A percentile compares a stretch with the other conserved stretches of the same genome.
phyloP scores from a whole-genome alignment of 2,113 vertebrate species.

The Eupsittula cactorum region DNA sequence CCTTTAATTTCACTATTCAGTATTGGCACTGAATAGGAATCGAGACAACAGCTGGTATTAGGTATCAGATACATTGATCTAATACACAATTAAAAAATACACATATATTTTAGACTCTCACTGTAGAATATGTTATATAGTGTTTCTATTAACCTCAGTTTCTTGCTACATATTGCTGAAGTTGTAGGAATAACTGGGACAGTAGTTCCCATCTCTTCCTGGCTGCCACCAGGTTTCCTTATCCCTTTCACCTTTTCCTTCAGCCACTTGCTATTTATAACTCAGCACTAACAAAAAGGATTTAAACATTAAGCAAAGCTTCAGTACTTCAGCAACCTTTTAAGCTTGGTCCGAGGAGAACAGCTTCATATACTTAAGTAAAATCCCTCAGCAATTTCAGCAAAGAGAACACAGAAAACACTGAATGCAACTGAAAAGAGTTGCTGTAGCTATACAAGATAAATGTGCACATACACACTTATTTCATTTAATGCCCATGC shows the following conservation, averaged over 20 bases:
- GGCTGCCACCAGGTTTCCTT: not conserved
- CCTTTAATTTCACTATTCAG: not conserved
- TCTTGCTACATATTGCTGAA: not conserved
- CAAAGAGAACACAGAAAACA: not conserved
- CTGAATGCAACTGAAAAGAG: not conserved
- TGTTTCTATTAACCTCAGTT: not conserved
- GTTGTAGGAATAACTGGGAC: not conserved
- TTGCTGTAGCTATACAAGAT: not conserved
- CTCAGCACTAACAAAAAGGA: fast-evolving
- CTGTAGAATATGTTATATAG: not conserved
- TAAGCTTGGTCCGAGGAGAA: not conserved
- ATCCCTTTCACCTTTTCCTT: not conserved
- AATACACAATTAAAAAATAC: not conserved
- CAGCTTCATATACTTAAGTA: not conserved
- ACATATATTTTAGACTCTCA: not conserved
- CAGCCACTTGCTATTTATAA: not conserved
- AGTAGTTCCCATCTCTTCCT: not conserved
- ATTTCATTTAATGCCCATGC: not conserved
- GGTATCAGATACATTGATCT: not conserved
- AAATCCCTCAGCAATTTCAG: not conserved
- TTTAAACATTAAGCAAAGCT: not conserved
- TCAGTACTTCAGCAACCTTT: not conserved
- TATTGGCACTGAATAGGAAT: not conserved
- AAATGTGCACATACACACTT: fast-evolving
- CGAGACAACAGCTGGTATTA: not conserved